Evolutionary conservation across 1,140 invertebrate species (phyloP).

Genomic region (Calycopis cecrops): DNA sequence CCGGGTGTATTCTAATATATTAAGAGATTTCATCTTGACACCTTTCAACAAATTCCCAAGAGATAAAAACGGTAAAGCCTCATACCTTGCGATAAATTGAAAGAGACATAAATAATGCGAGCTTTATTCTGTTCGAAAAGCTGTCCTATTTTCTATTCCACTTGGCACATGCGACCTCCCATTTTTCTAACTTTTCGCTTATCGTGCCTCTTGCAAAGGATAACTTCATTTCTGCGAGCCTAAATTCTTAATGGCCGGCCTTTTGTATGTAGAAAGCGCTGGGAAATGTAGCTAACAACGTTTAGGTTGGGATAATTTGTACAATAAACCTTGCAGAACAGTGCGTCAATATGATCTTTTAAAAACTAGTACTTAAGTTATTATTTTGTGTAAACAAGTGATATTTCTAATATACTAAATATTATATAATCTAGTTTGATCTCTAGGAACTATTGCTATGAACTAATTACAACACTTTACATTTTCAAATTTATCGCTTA

Average conservation of each 20-base stretch:
- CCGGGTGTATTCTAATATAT: too few relatives aligned
- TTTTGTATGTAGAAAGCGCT: constrained; percentile 36
- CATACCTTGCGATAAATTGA: constrained; percentile 8
- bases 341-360: too few relatives aligned
- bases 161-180: constrained; percentile 17
- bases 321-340: too few relatives aligned
- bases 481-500: too few relatives aligned
- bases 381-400: too few relatives aligned
- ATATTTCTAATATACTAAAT: too few relatives aligned
- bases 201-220: constrained; percentile 24
- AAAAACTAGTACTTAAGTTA: too few relatives aligned
- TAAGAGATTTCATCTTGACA: constrained; percentile 4
- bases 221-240: constrained; percentile 31
- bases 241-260: constrained; percentile 32
- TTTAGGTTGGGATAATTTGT: background rate
- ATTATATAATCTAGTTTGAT: too few relatives aligned
- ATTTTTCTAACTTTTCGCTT: constrained; percentile 20
- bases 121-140: constrained; percentile 11
- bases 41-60: constrained; percentile 6
- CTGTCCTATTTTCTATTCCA: constrained; percentile 24
- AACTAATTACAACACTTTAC: too few relatives aligned
- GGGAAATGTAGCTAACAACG: background rate
- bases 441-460: too few relatives aligned
- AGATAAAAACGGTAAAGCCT: constrained; percentile 8
- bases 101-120: constrained; percentile 11